These are phyloP conservation scores for Drosophila serrata DNA, from an alignment of 1,140 invertebrate species.

Conservation along the genomic window DNA sequence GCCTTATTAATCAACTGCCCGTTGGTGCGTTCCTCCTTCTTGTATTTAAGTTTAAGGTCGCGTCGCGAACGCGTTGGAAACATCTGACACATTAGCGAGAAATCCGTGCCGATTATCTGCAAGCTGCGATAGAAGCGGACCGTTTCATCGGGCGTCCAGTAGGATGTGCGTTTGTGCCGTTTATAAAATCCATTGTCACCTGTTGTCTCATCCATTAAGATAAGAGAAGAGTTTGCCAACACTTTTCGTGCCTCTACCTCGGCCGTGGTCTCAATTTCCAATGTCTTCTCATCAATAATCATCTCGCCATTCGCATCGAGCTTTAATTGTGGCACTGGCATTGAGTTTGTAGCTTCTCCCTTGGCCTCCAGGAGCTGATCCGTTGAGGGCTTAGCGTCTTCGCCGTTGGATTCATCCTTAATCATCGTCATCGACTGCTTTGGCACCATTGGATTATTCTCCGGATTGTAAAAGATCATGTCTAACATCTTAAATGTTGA, in stretches of 20 bases:
- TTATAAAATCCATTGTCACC: constrained; percentile 89
- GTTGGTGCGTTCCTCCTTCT: constrained; percentile 86
- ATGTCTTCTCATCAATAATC: constrained; percentile 94
- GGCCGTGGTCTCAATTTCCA: constrained; percentile 92
- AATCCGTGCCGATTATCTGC: constrained; percentile 95
- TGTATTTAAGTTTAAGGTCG: constrained; percentile 91
- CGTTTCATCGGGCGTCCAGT: constrained; percentile 91
- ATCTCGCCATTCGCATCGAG: constrained; percentile 94
- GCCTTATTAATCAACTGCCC: constrained; percentile 85
- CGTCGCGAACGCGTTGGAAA: constrained; percentile 91
- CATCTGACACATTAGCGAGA: constrained; percentile 93
- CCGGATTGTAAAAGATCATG: constrained; percentile 95
- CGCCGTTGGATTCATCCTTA: constrained; percentile 53
- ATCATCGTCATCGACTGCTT: constrained; percentile 75
- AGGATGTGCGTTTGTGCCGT: constrained; percentile 87
- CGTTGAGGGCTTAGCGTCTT: constrained; percentile 57
- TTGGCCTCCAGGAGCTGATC: constrained; percentile 46
- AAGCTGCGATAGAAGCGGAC: constrained; percentile 95
- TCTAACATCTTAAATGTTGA: constrained; percentile 94
- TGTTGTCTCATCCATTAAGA: constrained; percentile 88
- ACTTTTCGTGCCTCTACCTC: constrained; percentile 88
- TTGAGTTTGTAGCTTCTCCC: constrained; percentile 49
- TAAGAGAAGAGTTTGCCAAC: constrained; percentile 88
- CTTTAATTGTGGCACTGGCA: constrained; percentile 93
- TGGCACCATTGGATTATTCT: constrained; percentile 88